Evolutionary conservation across 2,113 vertebrate species (phyloP).

Genomic region (Xyliphius kryptos): DNA sequence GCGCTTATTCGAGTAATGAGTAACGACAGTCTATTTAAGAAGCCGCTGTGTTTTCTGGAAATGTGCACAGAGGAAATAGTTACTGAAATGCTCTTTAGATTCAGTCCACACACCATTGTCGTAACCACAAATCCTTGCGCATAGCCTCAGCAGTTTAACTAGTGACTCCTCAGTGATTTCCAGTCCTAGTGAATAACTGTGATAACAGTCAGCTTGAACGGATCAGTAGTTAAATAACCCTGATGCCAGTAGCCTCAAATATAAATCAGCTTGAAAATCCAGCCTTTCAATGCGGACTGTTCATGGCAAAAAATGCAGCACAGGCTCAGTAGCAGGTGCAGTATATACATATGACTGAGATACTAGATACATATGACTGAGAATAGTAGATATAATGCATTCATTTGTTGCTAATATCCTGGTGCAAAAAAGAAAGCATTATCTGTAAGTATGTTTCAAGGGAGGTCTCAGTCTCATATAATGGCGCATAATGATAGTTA

Average conservation of each 20-base stretch:
- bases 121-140: conserved; percentile 57
- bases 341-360: too few species aligned
- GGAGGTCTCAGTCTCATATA: too few species aligned
- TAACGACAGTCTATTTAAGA: conserved; percentile 8
- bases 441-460: too few species aligned
- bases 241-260: conserved; percentile 29
- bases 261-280: conserved; percentile 4
- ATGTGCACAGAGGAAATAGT: conserved; percentile 36
- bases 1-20: conserved; percentile 10
- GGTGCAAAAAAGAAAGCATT: too few species aligned
- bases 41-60: conserved; percentile 16
- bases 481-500: too few species aligned
- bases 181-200: conserved; percentile 53
- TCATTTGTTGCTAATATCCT: too few species aligned
- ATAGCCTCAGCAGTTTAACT: conserved; percentile 47
- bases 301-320: too few species aligned
- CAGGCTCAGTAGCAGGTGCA: too few species aligned
- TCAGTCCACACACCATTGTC: conserved; percentile 53
- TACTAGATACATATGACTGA: too few species aligned
- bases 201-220: conserved; percentile 55
- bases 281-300: too few species aligned
- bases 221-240: conserved; percentile 49
- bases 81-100: conserved; percentile 53
- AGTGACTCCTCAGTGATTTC: conserved; percentile 43
- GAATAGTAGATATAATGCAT: too few species aligned